Evolutionary conservation across 2,888 invertebrate genomes (phyloP), one percentile per base, ranked within the genome.

Genomic region (Mythimna ferrago): DNA sequence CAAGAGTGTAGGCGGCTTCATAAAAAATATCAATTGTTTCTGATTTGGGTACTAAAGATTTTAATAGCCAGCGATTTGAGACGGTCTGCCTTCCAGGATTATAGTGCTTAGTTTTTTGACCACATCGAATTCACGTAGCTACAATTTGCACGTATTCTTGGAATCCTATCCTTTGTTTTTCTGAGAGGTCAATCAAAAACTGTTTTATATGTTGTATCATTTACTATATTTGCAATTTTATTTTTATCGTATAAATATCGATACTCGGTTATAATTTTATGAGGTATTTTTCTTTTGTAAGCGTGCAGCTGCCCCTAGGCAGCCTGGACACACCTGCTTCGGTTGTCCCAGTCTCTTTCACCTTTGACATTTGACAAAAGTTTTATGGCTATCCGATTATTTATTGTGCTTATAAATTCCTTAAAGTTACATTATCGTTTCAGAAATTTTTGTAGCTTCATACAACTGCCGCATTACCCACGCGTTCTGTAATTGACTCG

Each of bases 281-380:
- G 75, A 78, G 69, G 82, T 76, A 83, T 89, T 85, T 87, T 87
- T 86, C 84, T 88, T 88, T 83, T 87, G 78, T 86, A 86, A 82
- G 82, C 78, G 81, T 71, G 91, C 93, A 93, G 93, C 91, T 93
- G 93, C 89, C 62, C 56, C 74, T 78, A 72, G 77, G 82, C 83
- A 83, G 82, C 73, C 76, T 72, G 79, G 63, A 73, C 87, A 80
- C 93, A 94, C 94, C 95, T 94, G 94, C 94, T 87, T 83, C 65
- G 82, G 79, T 81, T 88, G 86, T 89, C 88, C 84, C 85, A 81
- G 89, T 89, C 85, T 87, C 83, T 89, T 90, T 92, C 91, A 93
- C 92, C 93, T 94, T 90, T 94, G 95, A 94, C 95, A 95, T 95
- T 95, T 93, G 85, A 81, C 86, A 81, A 86, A 76, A 83, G 77